Conservation (phyloP, 1,140 invertebrate species). For the Copidosoma floridanum region DNA sequence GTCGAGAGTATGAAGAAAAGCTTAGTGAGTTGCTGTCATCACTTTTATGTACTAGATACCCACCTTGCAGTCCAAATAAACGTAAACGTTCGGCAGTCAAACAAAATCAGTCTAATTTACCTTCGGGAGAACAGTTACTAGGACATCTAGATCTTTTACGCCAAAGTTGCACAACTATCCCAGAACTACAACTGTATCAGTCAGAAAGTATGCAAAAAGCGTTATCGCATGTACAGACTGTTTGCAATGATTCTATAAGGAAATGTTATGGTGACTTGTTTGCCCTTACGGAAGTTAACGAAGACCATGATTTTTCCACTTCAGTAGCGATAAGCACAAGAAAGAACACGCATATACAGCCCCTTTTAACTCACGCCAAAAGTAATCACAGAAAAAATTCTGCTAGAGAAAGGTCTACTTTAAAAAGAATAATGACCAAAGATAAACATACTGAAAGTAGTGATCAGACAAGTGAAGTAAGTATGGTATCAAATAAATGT, state of each 20-base stretch:
- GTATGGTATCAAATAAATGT: too few species aligned
- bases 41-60: conserved; percentile 75
- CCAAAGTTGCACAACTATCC: conserved; percentile 65
- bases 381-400: conserved; percentile 44
- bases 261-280: conserved; percentile 90
- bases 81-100: conserved; percentile 74
- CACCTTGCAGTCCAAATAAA: conserved; percentile 83
- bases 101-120: conserved; percentile 62
- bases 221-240: conserved; percentile 74
- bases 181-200: conserved; percentile 67
- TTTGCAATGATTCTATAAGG: conserved; percentile 80
- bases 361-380: conserved; percentile 47
- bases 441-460: conserved; percentile 66
- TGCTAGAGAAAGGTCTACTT: conserved; percentile 53
- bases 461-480: conserved; percentile 79
- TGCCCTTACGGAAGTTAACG: conserved; percentile 85
- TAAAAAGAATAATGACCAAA: conserved; percentile 59
- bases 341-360: too few species aligned
- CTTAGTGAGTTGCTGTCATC: conserved; percentile 80
- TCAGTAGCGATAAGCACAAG: conserved; percentile 58
- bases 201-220: conserved; percentile 88
- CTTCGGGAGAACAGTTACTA: conserved; percentile 78
- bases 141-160: conserved; percentile 90
- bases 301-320: conserved; percentile 58
- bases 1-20: conserved; percentile 86